phyloP scores from a whole-genome alignment of 1,140 invertebrate genomes.

The Heliconius melpomene region DNA sequence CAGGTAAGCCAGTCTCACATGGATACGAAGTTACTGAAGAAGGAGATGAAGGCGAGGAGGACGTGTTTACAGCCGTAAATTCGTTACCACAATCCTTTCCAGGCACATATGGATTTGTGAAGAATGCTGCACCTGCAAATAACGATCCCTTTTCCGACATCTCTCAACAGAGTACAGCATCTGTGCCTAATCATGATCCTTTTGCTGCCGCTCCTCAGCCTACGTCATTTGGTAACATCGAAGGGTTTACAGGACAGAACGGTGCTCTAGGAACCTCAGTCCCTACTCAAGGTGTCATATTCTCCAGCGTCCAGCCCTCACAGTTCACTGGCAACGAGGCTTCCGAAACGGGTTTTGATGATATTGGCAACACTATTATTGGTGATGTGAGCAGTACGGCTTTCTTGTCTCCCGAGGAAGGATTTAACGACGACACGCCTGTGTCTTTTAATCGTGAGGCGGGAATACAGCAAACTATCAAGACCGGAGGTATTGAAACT shows the following conservation, averaged over 20 bases:
- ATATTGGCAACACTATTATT: constrained; percentile 47
- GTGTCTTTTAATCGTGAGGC: constrained; percentile 59
- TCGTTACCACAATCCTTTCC: constrained; percentile 59
- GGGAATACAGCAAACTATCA: constrained; percentile 60
- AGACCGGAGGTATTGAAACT: constrained; percentile 60
- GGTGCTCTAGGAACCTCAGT: constrained; percentile 46
- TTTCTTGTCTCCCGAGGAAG: constrained; percentile 46
- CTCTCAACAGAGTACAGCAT: constrained; percentile 46
- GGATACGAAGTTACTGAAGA: constrained; percentile 75
- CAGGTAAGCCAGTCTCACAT: constrained; percentile 35
- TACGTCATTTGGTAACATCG: constrained; percentile 49
- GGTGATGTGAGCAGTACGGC: constrained; percentile 49
- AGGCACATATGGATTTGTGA: constrained; percentile 56
- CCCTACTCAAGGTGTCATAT: constrained; percentile 17
- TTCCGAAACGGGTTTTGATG: constrained; percentile 44
- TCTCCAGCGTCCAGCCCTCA: constrained; percentile 45
- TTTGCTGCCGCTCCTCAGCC: constrained; percentile 52
- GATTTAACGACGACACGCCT: constrained; percentile 52
- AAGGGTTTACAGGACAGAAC: constrained; percentile 51
- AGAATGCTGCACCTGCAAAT: constrained; percentile 49
- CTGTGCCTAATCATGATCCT: constrained; percentile 49
- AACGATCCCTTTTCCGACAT: constrained; percentile 51
- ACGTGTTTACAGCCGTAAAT: constrained; percentile 62
- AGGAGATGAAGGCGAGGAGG: constrained; percentile 69
- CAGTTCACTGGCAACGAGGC: constrained; percentile 35